A percentile compares a stretch with the other conserved stretches of the same genome.
These are phyloP conservation scores for Petrocephalus schoutedeni DNA, from an alignment of 2,797 vertebrate genomes.

Conservation along the genomic window DNA sequence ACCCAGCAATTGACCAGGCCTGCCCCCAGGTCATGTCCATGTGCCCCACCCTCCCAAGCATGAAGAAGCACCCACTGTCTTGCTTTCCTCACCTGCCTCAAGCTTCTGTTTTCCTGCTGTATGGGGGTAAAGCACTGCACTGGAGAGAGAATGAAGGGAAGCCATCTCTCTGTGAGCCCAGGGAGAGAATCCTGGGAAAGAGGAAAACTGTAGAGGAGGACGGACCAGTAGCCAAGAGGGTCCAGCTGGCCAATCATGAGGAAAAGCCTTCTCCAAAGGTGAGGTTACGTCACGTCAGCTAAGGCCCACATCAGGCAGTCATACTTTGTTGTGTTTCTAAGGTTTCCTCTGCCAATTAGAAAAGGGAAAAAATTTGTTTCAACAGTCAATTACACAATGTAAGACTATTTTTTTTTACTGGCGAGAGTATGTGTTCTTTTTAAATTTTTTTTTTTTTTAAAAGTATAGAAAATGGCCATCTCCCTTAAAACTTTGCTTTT, in stretches of 20 bases:
- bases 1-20: not conserved
- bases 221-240: constrained; percentile 27
- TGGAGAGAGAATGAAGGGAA: constrained; percentile 29
- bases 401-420: no score
- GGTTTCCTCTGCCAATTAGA: not conserved
- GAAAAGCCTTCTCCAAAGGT: constrained; percentile 1
- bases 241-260: constrained; percentile 25
- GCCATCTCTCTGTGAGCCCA: constrained; percentile 28
- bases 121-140: constrained; percentile 36
- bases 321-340: not conserved
- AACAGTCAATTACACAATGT: not conserved
- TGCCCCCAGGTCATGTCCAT: not conserved
- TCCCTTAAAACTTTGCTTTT: no score
- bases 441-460: no score
- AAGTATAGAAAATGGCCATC: no score
- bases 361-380: not conserved
- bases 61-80: constrained; percentile 60
- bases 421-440: no score
- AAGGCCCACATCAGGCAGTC: not conserved
- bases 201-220: constrained; percentile 28
- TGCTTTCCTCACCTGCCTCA: constrained; percentile 66
- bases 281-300: not conserved
- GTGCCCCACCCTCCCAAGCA: not conserved
- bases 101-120: constrained; percentile 78
- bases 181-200: constrained; percentile 27